A percentile compares a stretch with the other conserved stretches of the same genome.
These are phyloP conservation scores for Heliopora coerulea DNA, from an alignment of 92 coral and sea anemone species.

Conservation along the genomic window DNA sequence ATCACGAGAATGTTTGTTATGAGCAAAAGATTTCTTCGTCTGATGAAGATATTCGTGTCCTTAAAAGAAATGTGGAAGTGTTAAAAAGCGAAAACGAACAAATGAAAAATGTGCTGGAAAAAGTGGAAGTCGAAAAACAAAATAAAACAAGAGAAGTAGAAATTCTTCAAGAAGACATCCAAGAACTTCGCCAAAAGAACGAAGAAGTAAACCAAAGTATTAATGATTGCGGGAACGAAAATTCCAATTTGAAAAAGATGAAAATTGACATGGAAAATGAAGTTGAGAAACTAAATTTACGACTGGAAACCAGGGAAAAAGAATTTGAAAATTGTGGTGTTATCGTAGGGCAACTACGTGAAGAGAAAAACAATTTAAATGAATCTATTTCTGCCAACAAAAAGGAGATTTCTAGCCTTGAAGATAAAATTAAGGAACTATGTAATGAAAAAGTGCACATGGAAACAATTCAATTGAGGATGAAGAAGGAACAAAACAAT, in stretches of 20 bases:
- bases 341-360: background rate
- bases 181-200: too few relatives aligned
- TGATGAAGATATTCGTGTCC: background rate
- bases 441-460: background rate
- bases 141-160: too few relatives aligned
- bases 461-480: background rate
- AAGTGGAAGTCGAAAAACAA: background rate
- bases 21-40: background rate
- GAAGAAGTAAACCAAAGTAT: background rate
- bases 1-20: background rate
- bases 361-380: background rate
- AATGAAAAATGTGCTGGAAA: background rate
- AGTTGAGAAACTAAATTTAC: background rate
- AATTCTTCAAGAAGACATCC: too few relatives aligned
- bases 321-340: background rate
- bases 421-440: background rate
- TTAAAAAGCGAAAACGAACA: conserved; percentile 12
- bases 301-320: background rate
- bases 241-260: background rate
- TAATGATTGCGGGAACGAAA: background rate
- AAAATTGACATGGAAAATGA: background rate
- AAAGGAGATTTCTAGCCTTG: background rate
- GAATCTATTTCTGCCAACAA: background rate
- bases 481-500: background rate
- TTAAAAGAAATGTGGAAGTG: background rate